These are phyloP conservation scores for Carassius gibelio DNA, from an alignment of 2,113 vertebrate species.

Conservation along the genomic window DNA sequence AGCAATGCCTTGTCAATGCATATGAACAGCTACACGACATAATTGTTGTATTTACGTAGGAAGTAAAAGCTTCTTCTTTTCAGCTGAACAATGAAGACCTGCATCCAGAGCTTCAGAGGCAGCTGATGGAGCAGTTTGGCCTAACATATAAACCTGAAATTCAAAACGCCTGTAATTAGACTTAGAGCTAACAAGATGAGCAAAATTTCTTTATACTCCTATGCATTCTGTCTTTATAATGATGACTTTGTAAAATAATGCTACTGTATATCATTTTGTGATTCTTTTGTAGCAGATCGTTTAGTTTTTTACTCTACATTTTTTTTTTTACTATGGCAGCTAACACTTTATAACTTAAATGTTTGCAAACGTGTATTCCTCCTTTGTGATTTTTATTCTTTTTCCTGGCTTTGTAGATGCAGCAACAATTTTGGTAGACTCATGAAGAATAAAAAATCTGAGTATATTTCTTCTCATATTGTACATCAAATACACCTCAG, in stretches of 20 bases:
- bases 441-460: not conserved
- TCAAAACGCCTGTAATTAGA: not conserved
- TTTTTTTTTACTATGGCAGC: not conserved
- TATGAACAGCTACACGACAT: no score
- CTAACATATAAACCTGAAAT: not conserved
- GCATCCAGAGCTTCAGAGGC: not conserved
- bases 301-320: not conserved
- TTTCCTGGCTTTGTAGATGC: no score
- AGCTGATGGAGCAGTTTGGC: not conserved
- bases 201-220: not conserved
- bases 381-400: not conserved
- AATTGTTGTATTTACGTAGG: not conserved
- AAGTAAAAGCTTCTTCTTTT: not conserved
- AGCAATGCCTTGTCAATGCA: no score
- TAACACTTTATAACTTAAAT: not conserved
- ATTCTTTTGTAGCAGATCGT: not conserved
- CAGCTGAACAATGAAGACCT: not conserved
- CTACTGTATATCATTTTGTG: not conserved
- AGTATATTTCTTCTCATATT: not conserved
- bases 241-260: no score
- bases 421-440: not conserved
- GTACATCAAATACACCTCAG: not conserved
- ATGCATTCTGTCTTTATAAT: not conserved
- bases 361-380: not conserved
- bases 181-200: not conserved